A percentile compares a stretch with the other conserved stretches of the same genome.
Evolutionary conservation across 2,797 vertebrate genomes (phyloP).

Genomic region (Harpagifer antarcticus): DNA sequence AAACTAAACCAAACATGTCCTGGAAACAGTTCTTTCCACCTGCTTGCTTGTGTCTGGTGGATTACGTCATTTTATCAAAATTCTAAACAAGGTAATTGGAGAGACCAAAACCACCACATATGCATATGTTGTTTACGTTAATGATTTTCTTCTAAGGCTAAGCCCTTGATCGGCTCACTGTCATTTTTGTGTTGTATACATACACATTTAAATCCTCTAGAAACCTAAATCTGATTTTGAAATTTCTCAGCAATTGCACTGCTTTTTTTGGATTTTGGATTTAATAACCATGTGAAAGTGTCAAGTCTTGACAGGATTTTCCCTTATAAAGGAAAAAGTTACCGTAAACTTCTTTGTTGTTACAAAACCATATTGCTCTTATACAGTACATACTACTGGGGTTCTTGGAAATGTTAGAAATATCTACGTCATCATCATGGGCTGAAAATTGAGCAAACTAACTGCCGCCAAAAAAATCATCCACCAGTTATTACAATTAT

Average conservation of each 20-base stretch:
- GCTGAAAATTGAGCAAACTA: not conserved
- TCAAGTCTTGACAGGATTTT: not conserved
- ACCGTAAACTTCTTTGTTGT: not conserved
- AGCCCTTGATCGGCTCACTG: slow-evolving; percentile 29
- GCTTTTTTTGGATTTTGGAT: not conserved
- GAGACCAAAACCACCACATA: slow-evolving; percentile 35
- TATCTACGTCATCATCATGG: not conserved
- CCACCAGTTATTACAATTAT: not conserved
- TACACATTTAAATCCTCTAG: slow-evolving; percentile 10
- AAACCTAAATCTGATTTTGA: slow-evolving; percentile 13
- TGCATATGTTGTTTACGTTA: slow-evolving; percentile 34
- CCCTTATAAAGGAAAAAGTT: not conserved
- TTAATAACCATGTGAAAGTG: not conserved
- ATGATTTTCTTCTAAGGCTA: slow-evolving; percentile 18
- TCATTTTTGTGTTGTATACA: slow-evolving; percentile 19
- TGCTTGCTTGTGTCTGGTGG: slow-evolving; percentile 32
- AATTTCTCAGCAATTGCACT: not conserved
- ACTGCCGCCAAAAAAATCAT: not conserved
- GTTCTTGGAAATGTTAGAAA: not conserved
- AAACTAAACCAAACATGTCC: slow-evolving; percentile 32
- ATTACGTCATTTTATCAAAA: slow-evolving; percentile 34
- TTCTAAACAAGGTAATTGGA: slow-evolving; percentile 52
- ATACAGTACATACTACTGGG: not conserved
- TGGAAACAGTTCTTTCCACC: slow-evolving; percentile 21
- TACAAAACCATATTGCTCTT: not conserved